phyloP scores from a whole-genome alignment of 2,797 vertebrate genomes.

The Sebastes variabilis region DNA sequence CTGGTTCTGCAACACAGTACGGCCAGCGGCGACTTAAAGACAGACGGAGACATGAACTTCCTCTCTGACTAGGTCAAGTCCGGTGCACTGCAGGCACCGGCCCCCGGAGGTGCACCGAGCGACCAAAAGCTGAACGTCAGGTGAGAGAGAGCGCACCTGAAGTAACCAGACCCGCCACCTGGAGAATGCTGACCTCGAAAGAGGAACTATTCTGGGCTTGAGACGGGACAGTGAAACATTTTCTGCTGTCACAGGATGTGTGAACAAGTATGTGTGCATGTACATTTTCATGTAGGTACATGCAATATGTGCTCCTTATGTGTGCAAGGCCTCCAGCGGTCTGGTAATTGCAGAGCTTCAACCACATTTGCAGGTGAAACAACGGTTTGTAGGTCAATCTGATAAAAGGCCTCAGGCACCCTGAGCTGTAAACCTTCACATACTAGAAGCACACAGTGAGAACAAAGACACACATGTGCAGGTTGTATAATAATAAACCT shows the following conservation, averaged over 20 bases:
- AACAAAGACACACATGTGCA: background rate
- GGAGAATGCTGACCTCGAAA: slow-evolving; percentile 43
- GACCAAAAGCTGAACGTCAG: slow-evolving; percentile 47
- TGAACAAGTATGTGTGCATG: background rate
- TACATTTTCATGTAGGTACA: background rate
- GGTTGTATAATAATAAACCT: background rate
- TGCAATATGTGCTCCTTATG: background rate
- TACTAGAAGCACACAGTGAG: background rate
- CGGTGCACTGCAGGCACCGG: slow-evolving; percentile 19
- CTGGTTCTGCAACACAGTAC: slow-evolving; percentile 59
- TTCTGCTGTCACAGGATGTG: background rate
- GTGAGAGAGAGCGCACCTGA: background rate
- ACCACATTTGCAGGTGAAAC: slow-evolving; percentile 18
- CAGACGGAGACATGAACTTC: slow-evolving; percentile 50
- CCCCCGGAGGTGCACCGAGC: background rate
- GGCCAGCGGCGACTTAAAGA: slow-evolving; percentile 30
- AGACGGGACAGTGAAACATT: background rate
- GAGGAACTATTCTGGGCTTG: background rate
- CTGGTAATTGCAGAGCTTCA: background rate
- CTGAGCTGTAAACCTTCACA: background rate
- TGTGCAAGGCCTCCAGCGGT: background rate
- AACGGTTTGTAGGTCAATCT: slow-evolving; percentile 19
- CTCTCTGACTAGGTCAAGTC: slow-evolving; percentile 43
- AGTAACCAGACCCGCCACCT: slow-evolving; percentile 44
- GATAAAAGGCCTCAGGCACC: background rate